Percentiles rank a stretch among this genome's conserved stretches.
phyloP scores from a whole-genome alignment of 1,140 invertebrate genomes.

The Meloidogyne chitwoodi region DNA sequence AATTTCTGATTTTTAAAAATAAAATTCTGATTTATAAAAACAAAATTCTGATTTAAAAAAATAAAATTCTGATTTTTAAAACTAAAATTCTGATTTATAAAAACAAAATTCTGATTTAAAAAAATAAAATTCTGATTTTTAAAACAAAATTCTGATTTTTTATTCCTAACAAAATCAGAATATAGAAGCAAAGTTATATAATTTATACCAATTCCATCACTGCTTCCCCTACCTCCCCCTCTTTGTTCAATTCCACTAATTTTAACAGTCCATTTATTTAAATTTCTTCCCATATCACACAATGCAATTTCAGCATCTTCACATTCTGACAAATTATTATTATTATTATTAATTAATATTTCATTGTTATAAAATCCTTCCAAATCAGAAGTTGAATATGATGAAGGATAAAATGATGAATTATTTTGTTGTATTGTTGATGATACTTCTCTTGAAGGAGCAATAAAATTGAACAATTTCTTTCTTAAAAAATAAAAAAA shows the following conservation, averaged over 20 bases:
- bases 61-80: too few species aligned
- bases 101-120: too few species aligned
- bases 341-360: neutral
- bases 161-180: too few species aligned
- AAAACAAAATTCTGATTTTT: too few species aligned
- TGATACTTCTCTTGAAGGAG: conserved; percentile 10
- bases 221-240: neutral
- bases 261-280: conserved; percentile 41
- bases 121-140: too few species aligned
- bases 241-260: conserved; percentile 35
- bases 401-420: conserved; percentile 5
- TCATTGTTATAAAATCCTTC: conserved; percentile 14
- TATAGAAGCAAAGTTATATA: neutral
- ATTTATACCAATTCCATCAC: neutral
- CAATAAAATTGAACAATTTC: conserved; percentile 29
- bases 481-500: conserved; percentile 28
- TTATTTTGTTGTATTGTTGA: too few species aligned
- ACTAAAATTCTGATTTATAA: too few species aligned
- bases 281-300: conserved; percentile 29
- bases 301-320: conserved; percentile 7
- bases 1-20: too few species aligned
- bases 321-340: neutral
- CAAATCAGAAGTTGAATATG: neutral
- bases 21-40: too few species aligned
- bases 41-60: too few species aligned